phyloP scores from a whole-genome alignment of 2,113 vertebrate species.

The Azemiops feae region DNA sequence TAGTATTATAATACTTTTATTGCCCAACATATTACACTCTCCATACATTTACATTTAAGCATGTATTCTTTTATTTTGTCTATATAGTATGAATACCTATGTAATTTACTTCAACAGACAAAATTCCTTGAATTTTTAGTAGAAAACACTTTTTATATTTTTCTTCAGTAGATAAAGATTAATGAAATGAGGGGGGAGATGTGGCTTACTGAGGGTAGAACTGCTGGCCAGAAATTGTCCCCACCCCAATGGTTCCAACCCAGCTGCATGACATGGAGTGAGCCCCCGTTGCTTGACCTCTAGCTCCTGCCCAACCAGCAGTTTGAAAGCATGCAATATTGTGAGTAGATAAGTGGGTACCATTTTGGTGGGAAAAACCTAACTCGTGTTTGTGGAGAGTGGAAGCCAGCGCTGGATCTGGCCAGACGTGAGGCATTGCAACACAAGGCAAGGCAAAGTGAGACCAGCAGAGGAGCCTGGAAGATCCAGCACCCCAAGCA shows the following conservation, averaged over 20 bases:
- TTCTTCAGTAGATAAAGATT: background rate
- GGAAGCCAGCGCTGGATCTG: background rate
- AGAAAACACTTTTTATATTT: slow-evolving; percentile 26
- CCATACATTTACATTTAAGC: background rate
- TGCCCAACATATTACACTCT: background rate
- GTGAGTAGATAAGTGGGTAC: background rate
- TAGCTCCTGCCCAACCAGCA: background rate
- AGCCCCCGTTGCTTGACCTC: background rate
- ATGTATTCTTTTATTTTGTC: background rate
- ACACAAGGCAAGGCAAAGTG: background rate
- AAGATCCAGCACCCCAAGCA: background rate
- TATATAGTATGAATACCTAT: background rate
- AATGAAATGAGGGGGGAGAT: background rate
- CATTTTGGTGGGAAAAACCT: background rate
- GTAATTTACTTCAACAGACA: slow-evolving; percentile 38
- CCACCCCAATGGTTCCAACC: background rate
- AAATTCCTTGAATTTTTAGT: slow-evolving; percentile 20
- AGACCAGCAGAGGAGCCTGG: background rate
- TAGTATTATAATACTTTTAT: background rate
- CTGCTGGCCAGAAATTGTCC: background rate
- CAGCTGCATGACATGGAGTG: background rate
- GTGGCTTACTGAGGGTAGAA: background rate
- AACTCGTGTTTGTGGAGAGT: background rate
- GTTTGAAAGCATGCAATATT: background rate
- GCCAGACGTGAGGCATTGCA: no score